A percentile compares a stretch with the other conserved stretches of the same genome.
phyloP scores from a whole-genome alignment of 2,113 vertebrate genomes.

The Canis aureus region DNA sequence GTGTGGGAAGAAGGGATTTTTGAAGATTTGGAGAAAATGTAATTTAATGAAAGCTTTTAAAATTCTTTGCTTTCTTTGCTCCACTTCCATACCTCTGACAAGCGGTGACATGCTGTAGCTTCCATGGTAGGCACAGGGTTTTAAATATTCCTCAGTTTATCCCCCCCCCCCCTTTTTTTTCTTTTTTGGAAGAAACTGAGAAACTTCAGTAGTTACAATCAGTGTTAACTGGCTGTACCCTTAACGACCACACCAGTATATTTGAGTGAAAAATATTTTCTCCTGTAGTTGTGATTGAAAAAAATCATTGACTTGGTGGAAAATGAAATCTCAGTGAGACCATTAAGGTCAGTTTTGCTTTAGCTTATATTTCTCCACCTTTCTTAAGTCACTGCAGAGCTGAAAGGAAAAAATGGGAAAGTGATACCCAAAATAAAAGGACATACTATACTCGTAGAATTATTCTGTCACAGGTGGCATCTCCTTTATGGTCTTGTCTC shows the following conservation, averaged over 20 bases:
- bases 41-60: neutral
- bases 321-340: constrained; percentile 50
- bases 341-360: neutral
- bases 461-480: neutral
- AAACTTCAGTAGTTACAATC: neutral
- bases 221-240: neutral
- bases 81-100: neutral
- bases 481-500: constrained; percentile 19
- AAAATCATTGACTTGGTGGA: constrained; percentile 31
- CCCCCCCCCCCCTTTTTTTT: no score
- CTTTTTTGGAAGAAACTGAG: neutral
- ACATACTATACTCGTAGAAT: neutral
- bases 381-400: neutral
- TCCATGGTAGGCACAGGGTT: neutral
- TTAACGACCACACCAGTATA: neutral
- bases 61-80: neutral
- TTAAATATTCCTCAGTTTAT: constrained; percentile 2
- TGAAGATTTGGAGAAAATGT: neutral
- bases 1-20: constrained; percentile 9
- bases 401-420: constrained; percentile 1
- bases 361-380: neutral
- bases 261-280: constrained; percentile 42
- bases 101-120: neutral
- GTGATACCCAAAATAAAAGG: constrained; percentile 5
- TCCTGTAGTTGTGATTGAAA: neutral